A percentile compares a stretch with the other conserved stretches of the same genome.
Evolutionary conservation across 2,888 invertebrate species (phyloP).

Genomic region (Listrodromus nycthemerus): DNA sequence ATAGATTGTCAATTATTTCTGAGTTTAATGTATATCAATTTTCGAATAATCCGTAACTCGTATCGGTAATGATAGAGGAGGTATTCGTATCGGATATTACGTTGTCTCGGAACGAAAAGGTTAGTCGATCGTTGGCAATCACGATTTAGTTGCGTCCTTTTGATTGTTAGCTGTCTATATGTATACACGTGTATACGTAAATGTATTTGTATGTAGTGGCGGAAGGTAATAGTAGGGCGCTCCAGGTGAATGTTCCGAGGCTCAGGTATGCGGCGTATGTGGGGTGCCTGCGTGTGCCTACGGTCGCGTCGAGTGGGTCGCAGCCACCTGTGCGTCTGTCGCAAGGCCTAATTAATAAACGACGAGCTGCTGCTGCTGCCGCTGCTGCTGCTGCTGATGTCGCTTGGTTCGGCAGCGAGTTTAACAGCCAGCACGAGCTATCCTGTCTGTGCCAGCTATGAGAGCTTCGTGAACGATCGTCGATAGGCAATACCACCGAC

Average conservation of each 20-base stretch:
- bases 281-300: constrained; percentile 58
- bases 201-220: neutral
- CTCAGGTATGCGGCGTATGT: constrained; percentile 63
- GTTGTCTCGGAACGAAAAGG: too few relatives aligned
- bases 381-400: constrained; percentile 30
- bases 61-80: neutral
- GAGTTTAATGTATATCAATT: neutral
- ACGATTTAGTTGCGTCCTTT: too few relatives aligned
- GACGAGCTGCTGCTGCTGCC: constrained; percentile 51
- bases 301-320: constrained; percentile 60
- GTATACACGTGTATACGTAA: neutral
- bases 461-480: constrained; percentile 50
- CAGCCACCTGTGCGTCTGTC: constrained; percentile 70
- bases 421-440: constrained; percentile 51
- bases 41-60: neutral
- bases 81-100: neutral
- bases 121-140: too few relatives aligned
- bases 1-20: constrained; percentile 18
- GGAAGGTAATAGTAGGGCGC: constrained; percentile 50
- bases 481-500: constrained; percentile 44
- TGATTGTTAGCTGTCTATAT: too few relatives aligned
- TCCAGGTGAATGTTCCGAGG: constrained; percentile 55
- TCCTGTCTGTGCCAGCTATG: constrained; percentile 11
- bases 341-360: constrained; percentile 71
- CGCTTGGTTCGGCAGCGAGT: constrained; percentile 33